Base-by-base conservation (phyloP, 2,888 invertebrate species). In the Mimas tiliae region DNA sequence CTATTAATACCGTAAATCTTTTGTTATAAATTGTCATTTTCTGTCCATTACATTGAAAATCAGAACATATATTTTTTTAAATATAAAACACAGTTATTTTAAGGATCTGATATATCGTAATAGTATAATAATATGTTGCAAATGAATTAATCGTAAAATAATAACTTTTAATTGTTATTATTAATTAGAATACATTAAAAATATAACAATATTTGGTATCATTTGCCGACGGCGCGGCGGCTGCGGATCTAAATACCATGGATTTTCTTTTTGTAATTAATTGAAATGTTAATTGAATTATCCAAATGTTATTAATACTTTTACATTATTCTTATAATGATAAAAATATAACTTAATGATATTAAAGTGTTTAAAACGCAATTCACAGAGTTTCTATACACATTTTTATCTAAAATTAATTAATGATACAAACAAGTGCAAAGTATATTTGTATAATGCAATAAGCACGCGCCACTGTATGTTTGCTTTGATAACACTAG, bases 401-500 rank as follows among this genome's bases (percentile, higher is more conserved):
- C 52, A 64, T 33, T 21, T 67, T 69, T 68, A 74, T 72, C 72
- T 74, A 64, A 69, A 68, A 75, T 71, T 78, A 71, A 74, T 76
- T 70, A 73, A 72, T 72, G 67, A 72, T 69, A 63, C 66, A 75
- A 74, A 74, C 77, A 77, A 64, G 68, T 70, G 34, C 47, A 63
- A 33, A 71, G 71, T 74, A 72, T 89, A 87, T 89, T 89, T 90
- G 80, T 79, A 73, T 76, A 87, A 83, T 84, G 86, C 82, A 88
- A 87, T 83, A 75, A 83, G 87, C 89, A 88, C 87, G 89, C 82
- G 90, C 86, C 83, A 81, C 85, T 80, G 80, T 82, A 53, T 81
- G 79, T 78, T 80, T 68, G 72, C 75, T 63, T 55, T 69, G 71
- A 78, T 78, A 78, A 73, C 68, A 70, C 64, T 68, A n/a, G 33